Percentiles rank a stretch among this genome's conserved stretches.
Conservation (phyloP, 2,888 invertebrate genomes). For the Lepidochitona cinerea region DNA sequence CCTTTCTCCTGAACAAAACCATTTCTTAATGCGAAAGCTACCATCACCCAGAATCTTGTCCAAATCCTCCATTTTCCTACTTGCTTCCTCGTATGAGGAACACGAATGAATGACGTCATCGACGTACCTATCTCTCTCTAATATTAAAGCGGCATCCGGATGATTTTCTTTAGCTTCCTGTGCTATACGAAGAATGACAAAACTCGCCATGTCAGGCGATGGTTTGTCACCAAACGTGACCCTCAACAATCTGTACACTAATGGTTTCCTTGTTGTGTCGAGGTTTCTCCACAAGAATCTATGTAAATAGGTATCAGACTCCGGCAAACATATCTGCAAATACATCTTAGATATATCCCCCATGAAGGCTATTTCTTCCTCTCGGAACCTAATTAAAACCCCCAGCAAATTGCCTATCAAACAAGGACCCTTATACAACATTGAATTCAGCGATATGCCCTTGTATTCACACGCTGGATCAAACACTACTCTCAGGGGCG, state of each 20-base stretch:
- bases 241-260: constrained; percentile 3
- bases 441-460: constrained; percentile 3
- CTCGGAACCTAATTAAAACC: neutral
- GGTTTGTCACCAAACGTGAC: constrained; percentile 5
- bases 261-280: neutral
- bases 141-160: constrained; percentile 11
- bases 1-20: constrained; percentile 1
- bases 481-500: constrained; percentile 16
- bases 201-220: constrained; percentile 9
- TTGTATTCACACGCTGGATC: constrained; percentile 12
- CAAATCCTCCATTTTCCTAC: too few relatives aligned
- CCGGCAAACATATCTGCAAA: neutral
- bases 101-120: constrained; percentile 20
- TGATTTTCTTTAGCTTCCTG: neutral
- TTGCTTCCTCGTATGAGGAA: too few relatives aligned
- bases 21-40: constrained; percentile 12
- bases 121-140: constrained; percentile 16
- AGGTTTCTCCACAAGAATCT: constrained; percentile 16
- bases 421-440: constrained; percentile 1
- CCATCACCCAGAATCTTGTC: constrained; percentile 10
- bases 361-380: constrained; percentile 14
- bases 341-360: constrained; percentile 15
- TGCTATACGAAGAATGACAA: constrained; percentile 15
- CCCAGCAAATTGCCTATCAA: constrained; percentile 10
- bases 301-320: neutral